A percentile compares a stretch with the other conserved stretches of the same genome.
Conservation (phyloP, 2,888 invertebrate species). For the Drosophila ustulata region DNA sequence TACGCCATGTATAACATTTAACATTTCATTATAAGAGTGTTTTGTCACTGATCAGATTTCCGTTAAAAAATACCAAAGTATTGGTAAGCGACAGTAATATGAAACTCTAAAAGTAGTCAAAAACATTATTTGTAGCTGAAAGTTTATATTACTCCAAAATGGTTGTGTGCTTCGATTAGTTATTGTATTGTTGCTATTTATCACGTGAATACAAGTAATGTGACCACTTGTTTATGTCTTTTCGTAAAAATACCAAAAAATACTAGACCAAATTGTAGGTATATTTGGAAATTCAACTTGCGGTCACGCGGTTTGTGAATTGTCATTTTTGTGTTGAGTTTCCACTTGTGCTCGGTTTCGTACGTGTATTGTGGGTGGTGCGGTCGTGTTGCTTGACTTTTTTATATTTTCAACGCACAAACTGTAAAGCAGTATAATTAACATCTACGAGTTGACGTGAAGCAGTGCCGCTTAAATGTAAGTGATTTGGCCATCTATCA, state of each 20-base stretch:
- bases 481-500: constrained; percentile 33
- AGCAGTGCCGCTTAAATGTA: constrained; percentile 54
- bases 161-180: neutral
- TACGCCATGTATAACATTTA: no score
- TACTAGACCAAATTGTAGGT: neutral
- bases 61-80: no score
- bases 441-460: constrained; percentile 37
- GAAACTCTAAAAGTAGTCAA: no score
- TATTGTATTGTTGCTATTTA: constrained; percentile 43
- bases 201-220: constrained; percentile 62
- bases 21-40: no score
- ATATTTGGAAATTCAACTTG: constrained; percentile 1
- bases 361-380: constrained; percentile 72
- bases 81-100: no score
- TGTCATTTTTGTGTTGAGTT: constrained; percentile 78
- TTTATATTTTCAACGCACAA: constrained; percentile 63
- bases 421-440: constrained; percentile 33
- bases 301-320: constrained; percentile 50
- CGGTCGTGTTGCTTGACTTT: constrained; percentile 78
- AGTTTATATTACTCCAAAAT: no score
- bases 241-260: neutral
- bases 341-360: constrained; percentile 64
- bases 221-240: neutral
- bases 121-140: no score
- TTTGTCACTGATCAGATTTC: no score